These are phyloP conservation scores for Corythoichthys intestinalis DNA, from an alignment of 2,113 vertebrate genomes.

Conservation along the genomic window DNA sequence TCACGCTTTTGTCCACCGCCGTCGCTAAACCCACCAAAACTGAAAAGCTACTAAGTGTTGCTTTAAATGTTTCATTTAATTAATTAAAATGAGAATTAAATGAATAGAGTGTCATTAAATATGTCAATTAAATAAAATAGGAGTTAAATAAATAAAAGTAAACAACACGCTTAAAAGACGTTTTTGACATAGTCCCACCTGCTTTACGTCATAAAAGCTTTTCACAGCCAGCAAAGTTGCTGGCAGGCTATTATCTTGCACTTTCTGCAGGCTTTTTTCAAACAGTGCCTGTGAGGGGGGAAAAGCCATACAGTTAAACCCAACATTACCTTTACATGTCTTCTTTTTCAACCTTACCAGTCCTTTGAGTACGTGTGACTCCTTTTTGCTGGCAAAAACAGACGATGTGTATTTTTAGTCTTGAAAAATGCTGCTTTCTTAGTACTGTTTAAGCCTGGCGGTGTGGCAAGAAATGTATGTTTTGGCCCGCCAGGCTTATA, in stretches of 20 bases:
- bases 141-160: no score
- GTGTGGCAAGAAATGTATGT: no score
- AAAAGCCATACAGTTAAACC: neutral
- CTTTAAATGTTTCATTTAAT: no score
- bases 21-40: no score
- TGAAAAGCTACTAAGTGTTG: no score
- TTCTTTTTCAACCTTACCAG: constrained; percentile 74
- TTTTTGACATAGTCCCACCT: constrained; percentile 68
- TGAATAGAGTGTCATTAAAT: no score
- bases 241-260: constrained; percentile 77
- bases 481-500: no score
- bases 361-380: constrained; percentile 87
- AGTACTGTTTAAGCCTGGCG: no score
- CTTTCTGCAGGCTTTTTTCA: constrained; percentile 76
- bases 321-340: neutral
- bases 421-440: neutral
- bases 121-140: no score
- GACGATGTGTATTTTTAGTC: neutral
- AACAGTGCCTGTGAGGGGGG: constrained; percentile 76
- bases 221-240: constrained; percentile 81
- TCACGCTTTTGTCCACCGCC: no score
- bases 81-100: no score
- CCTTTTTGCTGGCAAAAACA: constrained; percentile 79
- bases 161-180: no score
- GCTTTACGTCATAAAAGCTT: constrained; percentile 74